Percentiles rank a stretch among this genome's conserved stretches.
Evolutionary conservation across 2,797 vertebrate species (phyloP).

Genomic region (Luscinia megarhynchos): DNA sequence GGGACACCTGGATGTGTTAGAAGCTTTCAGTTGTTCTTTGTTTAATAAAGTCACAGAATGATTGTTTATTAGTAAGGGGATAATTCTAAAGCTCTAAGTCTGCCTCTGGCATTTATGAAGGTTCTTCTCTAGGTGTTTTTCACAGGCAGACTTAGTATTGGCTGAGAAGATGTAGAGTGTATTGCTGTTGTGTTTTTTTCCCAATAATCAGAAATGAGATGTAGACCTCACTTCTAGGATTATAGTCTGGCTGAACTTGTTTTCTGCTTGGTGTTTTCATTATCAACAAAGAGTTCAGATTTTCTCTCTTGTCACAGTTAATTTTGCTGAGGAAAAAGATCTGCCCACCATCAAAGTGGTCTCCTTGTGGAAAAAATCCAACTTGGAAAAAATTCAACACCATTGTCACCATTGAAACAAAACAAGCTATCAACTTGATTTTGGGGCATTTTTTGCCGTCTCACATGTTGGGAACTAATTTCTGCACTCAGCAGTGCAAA

Average conservation of each 20-base stretch:
- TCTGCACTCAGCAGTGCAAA: not conserved
- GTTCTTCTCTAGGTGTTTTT: not conserved
- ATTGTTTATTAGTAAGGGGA: not conserved
- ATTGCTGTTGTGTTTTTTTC: not conserved
- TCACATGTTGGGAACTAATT: not conserved
- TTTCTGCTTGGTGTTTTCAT: not conserved
- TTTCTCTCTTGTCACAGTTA: not conserved
- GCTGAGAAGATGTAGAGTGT: not conserved
- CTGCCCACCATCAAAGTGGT: accelerated
- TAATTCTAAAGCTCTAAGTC: not conserved
- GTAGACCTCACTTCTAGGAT: not conserved
- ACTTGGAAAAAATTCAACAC: not conserved
- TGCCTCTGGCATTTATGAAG: not conserved
- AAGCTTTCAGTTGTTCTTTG: not conserved
- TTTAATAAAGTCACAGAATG: not conserved
- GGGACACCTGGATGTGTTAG: not conserved
- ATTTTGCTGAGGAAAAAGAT: not conserved
- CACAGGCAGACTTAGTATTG: not conserved
- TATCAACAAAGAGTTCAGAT: not conserved
- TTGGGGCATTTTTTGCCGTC: not conserved
- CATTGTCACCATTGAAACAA: not conserved
- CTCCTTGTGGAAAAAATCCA: not conserved
- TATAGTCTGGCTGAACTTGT: not conserved
- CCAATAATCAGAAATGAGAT: not conserved
- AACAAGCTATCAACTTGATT: not conserved